Conservation (phyloP, 2,888 invertebrate genomes). For the Apomyelois bistriatella region DNA sequence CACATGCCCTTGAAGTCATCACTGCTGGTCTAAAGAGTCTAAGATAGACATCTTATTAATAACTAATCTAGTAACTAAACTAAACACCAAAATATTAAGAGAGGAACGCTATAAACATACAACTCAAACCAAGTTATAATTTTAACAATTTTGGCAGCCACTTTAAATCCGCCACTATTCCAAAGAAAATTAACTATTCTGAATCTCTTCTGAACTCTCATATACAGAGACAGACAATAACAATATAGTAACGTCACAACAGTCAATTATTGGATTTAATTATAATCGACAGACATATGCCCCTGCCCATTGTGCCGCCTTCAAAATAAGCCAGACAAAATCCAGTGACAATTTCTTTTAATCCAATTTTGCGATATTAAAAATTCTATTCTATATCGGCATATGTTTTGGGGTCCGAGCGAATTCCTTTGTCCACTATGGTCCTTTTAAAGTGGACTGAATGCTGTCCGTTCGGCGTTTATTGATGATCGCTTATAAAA, state of each 20-base stretch:
- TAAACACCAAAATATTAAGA: too few relatives aligned
- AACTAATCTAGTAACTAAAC: too few relatives aligned
- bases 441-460: constrained; percentile 53
- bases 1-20: too few relatives aligned
- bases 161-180: constrained; percentile 1
- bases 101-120: too few relatives aligned
- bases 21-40: too few relatives aligned
- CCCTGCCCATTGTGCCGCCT: constrained; percentile 42
- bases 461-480: constrained; percentile 47
- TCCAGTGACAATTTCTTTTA: constrained; percentile 51
- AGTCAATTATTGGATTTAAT: constrained; percentile 48
- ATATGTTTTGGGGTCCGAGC: constrained; percentile 55
- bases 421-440: constrained; percentile 52
- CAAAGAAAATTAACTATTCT: neutral
- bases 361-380: constrained; percentile 72
- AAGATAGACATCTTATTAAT: too few relatives aligned
- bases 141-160: neutral
- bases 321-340: constrained; percentile 59
- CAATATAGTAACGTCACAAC: constrained; percentile 49
- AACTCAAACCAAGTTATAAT: too few relatives aligned
- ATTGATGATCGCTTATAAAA: constrained; percentile 67
- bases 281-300: constrained; percentile 47
- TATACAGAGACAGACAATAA: constrained; percentile 1
- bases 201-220: constrained; percentile 9
- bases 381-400: constrained; percentile 39